Conservation (phyloP, 2,888 invertebrate genomes). For the Troides aeacus region DNA sequence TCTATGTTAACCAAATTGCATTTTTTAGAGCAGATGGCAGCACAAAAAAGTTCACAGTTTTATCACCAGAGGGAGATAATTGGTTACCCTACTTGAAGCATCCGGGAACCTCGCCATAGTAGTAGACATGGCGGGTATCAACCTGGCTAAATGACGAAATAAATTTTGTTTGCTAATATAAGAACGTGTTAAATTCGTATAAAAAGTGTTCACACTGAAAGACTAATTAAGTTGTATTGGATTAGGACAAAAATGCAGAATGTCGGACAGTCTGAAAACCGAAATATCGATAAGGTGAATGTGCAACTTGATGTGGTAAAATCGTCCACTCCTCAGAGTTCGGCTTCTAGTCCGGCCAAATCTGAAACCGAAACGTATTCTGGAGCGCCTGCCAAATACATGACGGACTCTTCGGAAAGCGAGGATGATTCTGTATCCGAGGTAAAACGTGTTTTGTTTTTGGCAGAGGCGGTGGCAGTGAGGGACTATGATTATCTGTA, state of each 20-base stretch:
- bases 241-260: slow-evolving; percentile 93
- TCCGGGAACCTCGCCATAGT: slow-evolving; percentile 87
- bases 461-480: slow-evolving; percentile 76
- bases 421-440: slow-evolving; percentile 98
- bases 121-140: slow-evolving; percentile 90
- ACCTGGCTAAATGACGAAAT: slow-evolving; percentile 84
- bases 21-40: slow-evolving; percentile 66
- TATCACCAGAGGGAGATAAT: slow-evolving; percentile 74
- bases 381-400: slow-evolving; percentile 91
- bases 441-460: slow-evolving; percentile 86
- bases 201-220: slow-evolving; percentile 78
- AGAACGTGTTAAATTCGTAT: slow-evolving; percentile 78
- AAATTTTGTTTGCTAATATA: slow-evolving; percentile 80
- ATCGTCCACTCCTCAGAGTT: slow-evolving; percentile 91
- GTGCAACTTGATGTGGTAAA: slow-evolving; percentile 85
- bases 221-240: slow-evolving; percentile 78
- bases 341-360: slow-evolving; percentile 90
- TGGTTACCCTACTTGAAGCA: slow-evolving; percentile 81
- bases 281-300: slow-evolving; percentile 90
- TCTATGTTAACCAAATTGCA: slow-evolving; percentile 38
- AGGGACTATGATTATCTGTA: slow-evolving; percentile 79
- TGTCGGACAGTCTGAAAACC: slow-evolving; percentile 92
- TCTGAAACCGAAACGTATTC: slow-evolving; percentile 93
- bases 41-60: slow-evolving; percentile 58
- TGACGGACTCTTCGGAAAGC: slow-evolving; percentile 96